A percentile compares a stretch with the other conserved stretches of the same genome.
Conservation (phyloP, 2,797 vertebrate genomes). For the Sarcoramphus papa region DNA sequence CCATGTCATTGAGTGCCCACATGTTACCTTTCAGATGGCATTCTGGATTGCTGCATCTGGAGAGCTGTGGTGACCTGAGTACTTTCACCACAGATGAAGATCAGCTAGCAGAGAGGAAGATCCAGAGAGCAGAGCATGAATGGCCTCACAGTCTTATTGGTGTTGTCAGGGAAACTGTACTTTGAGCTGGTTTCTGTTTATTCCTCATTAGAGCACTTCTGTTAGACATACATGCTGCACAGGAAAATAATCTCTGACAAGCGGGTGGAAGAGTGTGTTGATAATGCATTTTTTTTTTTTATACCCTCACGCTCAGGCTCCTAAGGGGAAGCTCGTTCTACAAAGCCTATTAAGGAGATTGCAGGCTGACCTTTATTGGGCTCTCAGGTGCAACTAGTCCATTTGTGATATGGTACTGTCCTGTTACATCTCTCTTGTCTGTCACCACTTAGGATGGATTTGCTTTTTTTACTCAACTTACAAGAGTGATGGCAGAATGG, state of each 20-base stretch:
- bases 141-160: constrained; percentile 80
- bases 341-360: neutral
- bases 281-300: neutral
- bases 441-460: neutral
- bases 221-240: neutral
- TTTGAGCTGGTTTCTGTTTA: constrained; percentile 60
- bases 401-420: neutral
- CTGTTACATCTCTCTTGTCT: neutral
- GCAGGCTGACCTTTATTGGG: neutral
- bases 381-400: neutral
- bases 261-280: neutral
- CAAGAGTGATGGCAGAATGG: neutral
- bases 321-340: neutral
- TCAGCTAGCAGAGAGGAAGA: neutral
- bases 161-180: constrained; percentile 80
- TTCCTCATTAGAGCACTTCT: neutral
- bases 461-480: neutral
- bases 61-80: constrained; percentile 83
- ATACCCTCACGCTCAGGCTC: neutral
- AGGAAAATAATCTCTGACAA: neutral
- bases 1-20: neutral
- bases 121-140: constrained; percentile 55
- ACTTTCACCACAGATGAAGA: constrained; percentile 70
- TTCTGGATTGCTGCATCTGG: constrained; percentile 76
- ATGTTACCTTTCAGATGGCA: constrained; percentile 42